Evolutionary conservation across 2,797 vertebrate genomes (phyloP).

Genomic region (Halcyon leucocephala): DNA sequence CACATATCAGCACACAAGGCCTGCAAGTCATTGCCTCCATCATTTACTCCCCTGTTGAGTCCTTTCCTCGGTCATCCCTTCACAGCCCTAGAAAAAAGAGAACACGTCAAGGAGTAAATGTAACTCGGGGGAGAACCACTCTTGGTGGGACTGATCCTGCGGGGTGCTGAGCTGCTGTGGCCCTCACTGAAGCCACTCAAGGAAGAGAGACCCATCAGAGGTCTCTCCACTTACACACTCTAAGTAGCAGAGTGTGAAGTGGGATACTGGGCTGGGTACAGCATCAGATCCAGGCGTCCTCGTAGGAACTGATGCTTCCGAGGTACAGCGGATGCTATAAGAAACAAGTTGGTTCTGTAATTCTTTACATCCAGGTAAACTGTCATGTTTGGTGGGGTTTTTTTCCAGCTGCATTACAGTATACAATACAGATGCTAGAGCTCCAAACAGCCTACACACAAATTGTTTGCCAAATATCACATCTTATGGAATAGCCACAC

Average conservation of each 20-base stretch:
- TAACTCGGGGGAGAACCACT: not conserved
- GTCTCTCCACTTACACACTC: not conserved
- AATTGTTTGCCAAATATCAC: not conserved
- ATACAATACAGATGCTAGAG: not conserved
- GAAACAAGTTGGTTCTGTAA: not conserved
- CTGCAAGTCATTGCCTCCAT: not conserved
- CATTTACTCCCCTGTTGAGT: not conserved
- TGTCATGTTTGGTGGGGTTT: not conserved
- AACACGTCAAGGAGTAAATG: too few relatives aligned
- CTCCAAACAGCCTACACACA: not conserved
- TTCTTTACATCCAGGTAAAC: not conserved
- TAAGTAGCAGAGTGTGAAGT: fast-evolving
- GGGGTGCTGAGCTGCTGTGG: fast-evolving
- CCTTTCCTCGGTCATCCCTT: not conserved
- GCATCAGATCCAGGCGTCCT: not conserved
- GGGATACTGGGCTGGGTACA: not conserved
- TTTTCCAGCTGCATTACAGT: not conserved
- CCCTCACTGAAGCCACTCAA: not conserved
- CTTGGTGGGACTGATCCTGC: not conserved
- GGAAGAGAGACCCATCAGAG: not conserved
- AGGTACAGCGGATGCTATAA: fast-evolving
- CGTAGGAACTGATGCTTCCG: not conserved
- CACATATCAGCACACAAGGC: not conserved
- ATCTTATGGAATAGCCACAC: not conserved
- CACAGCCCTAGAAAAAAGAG: not conserved